These are phyloP conservation scores for Hipposideros larvatus DNA, from an alignment of 2,797 vertebrate genomes.

Conservation along the genomic window DNA sequence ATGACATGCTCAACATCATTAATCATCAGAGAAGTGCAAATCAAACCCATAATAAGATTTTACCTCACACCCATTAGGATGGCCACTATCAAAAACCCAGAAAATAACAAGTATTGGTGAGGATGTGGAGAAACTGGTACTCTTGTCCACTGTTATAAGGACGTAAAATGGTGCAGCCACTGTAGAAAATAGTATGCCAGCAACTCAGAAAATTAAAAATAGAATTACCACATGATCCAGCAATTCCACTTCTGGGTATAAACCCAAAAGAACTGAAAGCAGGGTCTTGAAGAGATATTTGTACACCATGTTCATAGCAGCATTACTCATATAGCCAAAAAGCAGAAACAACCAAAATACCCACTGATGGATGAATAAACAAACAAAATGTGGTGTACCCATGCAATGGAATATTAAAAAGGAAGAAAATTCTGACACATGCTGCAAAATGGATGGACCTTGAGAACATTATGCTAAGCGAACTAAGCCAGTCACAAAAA, in stretches of 20 bases:
- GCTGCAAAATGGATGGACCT: neutral
- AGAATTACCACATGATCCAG: neutral
- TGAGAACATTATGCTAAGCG: neutral
- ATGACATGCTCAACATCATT: neutral
- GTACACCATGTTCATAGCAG: neutral
- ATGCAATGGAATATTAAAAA: neutral
- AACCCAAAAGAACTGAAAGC: neutral
- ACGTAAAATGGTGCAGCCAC: neutral
- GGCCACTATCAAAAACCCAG: neutral
- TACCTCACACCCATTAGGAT: neutral
- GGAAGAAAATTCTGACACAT: neutral
- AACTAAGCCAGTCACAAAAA: neutral
- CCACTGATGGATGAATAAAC: neutral
- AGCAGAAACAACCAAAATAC: neutral
- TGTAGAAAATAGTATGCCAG: accelerated
- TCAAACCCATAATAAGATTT: neutral
- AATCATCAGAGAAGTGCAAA: neutral
- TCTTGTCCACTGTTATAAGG: neutral
- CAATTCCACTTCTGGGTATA: neutral
- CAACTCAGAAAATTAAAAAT: neutral
- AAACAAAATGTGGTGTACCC: neutral
- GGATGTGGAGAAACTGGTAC: neutral
- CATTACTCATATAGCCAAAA: neutral
- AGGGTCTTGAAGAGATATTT: neutral
- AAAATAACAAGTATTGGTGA: neutral